Base-by-base conservation (phyloP, 1,140 invertebrate genomes). In the Drosophila albomicans region DNA sequence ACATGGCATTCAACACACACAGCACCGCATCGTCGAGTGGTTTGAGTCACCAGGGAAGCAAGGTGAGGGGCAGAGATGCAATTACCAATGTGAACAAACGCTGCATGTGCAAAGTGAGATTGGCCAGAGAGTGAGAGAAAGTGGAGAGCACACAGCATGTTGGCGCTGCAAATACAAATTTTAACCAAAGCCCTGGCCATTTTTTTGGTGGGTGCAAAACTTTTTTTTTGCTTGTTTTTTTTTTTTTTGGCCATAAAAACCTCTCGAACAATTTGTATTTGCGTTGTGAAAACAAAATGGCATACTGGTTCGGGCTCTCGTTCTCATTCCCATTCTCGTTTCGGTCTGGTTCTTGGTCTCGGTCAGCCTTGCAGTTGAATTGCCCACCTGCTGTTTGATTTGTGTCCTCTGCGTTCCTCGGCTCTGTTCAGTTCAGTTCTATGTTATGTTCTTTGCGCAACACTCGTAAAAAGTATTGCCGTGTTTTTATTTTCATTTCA, bases 271-370 rank as follows among this genome's bases (percentile, higher is more conserved):
- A 88, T 88, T 88, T 88, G 85, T 88, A 81, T 88, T 88, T 88
- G 85, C 85, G 71, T 75, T 84, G 84, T 75, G 78, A 71, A 81
- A 88, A 84, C 84, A 87, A 87, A 87, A 87, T 88, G 84, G 82
- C 82, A 72, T 76, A 59, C 57, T 28, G 25, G 35, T 5, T 20
- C 3, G 20, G 20, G 20, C 3, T 20, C 38, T 16, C 32, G n/a
- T 10, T 16, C 16, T 16, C 16, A 16, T 16, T 20, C 16, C 16
- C 16, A 2, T 20, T 20, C 16, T 20, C 16, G 16, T 20, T 20
- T 20, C 4, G 7, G 35, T 38, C 7, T 8, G 2, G 35, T 8
- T 38, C 35, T 43, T 13, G 41, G 35, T 2, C 35, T 38, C 41
- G 11, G 41, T 43, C 28, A 41, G 30, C 32, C 54, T 57, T 16